phyloP scores from a whole-genome alignment of 2,113 vertebrate species.

The Myanophis thanlyinensis region DNA sequence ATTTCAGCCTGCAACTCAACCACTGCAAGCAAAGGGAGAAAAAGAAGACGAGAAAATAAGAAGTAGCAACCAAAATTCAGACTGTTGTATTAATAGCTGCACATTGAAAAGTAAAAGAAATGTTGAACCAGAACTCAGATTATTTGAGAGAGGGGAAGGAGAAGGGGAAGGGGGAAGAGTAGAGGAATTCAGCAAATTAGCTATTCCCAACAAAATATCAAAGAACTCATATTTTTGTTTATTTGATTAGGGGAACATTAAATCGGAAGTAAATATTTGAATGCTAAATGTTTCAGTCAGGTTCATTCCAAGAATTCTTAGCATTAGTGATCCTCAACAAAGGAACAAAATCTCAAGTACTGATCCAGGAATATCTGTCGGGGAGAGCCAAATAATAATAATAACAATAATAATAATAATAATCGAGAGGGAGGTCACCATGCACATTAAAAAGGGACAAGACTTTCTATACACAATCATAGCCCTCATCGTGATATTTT shows the following conservation, averaged over 20 bases:
- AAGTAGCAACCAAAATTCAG: background rate
- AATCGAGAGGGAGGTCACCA: background rate
- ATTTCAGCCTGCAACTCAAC: background rate
- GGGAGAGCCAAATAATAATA: too few species aligned
- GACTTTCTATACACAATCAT: background rate
- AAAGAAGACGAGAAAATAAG: background rate
- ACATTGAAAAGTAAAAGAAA: background rate
- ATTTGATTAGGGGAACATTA: slow-evolving; percentile 9
- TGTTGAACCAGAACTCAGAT: too few species aligned
- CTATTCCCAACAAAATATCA: background rate
- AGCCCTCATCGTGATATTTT: background rate
- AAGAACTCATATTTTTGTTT: background rate
- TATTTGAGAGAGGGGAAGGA: background rate
- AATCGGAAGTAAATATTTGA: background rate
- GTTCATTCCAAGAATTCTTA: background rate
- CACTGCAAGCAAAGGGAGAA: background rate
- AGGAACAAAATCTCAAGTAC: background rate
- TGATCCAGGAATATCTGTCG: background rate
- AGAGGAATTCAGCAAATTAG: background rate
- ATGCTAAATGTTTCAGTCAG: background rate
- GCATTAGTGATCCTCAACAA: too few species aligned
- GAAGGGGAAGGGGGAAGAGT: background rate
- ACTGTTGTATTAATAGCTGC: background rate
- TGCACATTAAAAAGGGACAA: background rate
- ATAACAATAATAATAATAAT: too few species aligned